Base-by-base conservation (phyloP, 2,113 vertebrate genomes). In the Naja naja region DNA sequence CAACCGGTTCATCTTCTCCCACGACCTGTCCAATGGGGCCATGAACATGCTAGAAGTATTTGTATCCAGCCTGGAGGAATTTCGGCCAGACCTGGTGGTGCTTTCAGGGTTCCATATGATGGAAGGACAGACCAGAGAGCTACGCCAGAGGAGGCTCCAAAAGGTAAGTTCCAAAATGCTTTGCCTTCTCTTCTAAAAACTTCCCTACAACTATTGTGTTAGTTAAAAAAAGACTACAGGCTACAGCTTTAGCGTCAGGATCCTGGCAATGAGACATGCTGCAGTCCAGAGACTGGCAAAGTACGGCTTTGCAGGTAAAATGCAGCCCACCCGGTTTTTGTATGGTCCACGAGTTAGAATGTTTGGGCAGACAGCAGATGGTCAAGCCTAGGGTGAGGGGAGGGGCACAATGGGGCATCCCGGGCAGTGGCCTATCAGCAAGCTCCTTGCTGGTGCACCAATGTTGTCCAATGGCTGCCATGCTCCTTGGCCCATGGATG, bases 101-200 rank as follows among this genome's bases (percentile, higher is more conserved):
- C 98, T 99, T 89, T 99, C 99, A 0, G 99, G 99, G 23, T 97
- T 99, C 60, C 99, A 99, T 97, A 99, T 99, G 99, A 99, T 99
- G 99, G 99, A 99, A 94, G 99, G 99, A 58, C 98, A 98, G 95
- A 99, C 98, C 95, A 97, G 97, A 64, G 97, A 98, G 91, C 94
- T 98, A 81, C 98, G 98, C 95, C 98, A 98, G 95, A 97, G 97
- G 27, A 97, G 99, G 2, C 98, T 99, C 53, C 95, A 98, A 95
- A 98, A 99, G 98, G 99, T 99, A 94, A 97, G 60, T 43, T 10
- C 3, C 58, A 3, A 39, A 56, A 25, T 2, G 12, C 18, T 89
- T 27, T 60, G 54, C 16, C 0, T 1, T 69, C 53, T 55, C 47
- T 87, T 64, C 3, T 20, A 20, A 43, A 81, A 81, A 43, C 7